phyloP scores from a whole-genome alignment of 2,113 vertebrate species.

The Microcebus griseorufus region DNA sequence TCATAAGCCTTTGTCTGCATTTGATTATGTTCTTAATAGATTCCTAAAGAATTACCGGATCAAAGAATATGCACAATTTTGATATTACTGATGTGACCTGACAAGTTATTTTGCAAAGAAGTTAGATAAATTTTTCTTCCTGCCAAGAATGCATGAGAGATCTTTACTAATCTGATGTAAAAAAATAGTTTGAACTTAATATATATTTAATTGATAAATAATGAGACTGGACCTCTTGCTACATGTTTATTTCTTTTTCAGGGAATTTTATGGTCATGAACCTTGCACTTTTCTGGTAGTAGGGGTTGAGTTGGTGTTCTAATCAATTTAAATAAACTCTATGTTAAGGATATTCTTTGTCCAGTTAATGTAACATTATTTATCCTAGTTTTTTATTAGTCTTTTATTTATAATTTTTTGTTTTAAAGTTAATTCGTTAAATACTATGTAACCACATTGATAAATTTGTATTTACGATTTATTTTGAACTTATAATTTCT shows the following conservation, averaged over 20 bases:
- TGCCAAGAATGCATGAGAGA: neutral
- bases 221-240: neutral
- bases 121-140: neutral
- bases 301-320: neutral
- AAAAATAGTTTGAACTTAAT: neutral
- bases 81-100: neutral
- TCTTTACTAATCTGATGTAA: slow-evolving; percentile 18
- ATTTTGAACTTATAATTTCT: slow-evolving; percentile 3
- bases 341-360: neutral
- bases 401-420: neutral
- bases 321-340: slow-evolving; percentile 23
- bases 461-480: neutral
- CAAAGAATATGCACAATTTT: neutral
- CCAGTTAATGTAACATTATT: neutral
- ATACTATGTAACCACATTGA: slow-evolving; percentile 20
- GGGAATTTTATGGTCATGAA: neutral
- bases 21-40: neutral
- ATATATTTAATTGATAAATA: neutral
- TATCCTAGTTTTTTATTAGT: neutral
- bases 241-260: neutral
- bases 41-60: neutral
- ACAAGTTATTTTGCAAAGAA: neutral
- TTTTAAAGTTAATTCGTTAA: neutral
- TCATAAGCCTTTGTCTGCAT: neutral
- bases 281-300: neutral